Evolutionary conservation across 2,888 invertebrate genomes (phyloP), one percentile per base, ranked within the genome.

Genomic region (Pseudococcus longispinus): DNA sequence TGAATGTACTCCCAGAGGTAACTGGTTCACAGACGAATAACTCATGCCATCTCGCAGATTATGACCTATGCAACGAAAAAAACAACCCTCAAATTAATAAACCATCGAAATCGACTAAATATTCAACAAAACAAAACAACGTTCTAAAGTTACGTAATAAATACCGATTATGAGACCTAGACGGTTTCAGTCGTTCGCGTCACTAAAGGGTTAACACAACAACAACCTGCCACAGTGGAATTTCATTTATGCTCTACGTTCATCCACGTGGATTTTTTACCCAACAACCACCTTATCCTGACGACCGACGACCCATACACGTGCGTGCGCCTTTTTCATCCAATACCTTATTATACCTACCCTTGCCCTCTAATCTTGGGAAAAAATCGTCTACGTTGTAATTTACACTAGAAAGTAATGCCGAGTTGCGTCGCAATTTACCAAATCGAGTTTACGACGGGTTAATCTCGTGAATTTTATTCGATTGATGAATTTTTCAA

Each of bases 31-130:
- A 20, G 46, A 18, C 18, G n/a, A 20, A 23, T 70, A 80, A 80
- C 29, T 77, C 86, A 86, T 86, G 86, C 86, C 86, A 86, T 86
- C 80, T 74, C 77, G 86, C 80, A 86, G 51, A 44, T 15, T 80
- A 80, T 80, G 77, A 80, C 86, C 86, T 86, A 29, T 11, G 70
- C 0, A 70, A 32, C 32, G 9, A 6, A 44, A 70, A 70, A 23
- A 23, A 84, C 11, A 60, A n/a, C 42, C 18, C 4, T 0, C 11
- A 85, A 74, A 85, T 70, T 37, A 85, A 46, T 46, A 74, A 37
- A 29, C 65, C 4, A 44, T n/a, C 37, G 80, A 37, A 11, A 8
- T n/a, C 32, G 13, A 20, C 3, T 8, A 60, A 37, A 9, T 37
- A 8, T 37, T 4, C 9, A 37, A 37, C 5, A 37, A 4, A 37